A percentile compares a stretch with the other conserved stretches of the same genome.
These are phyloP conservation scores for Danio albolineatus DNA, from an alignment of 2,797 vertebrate species.

Conservation along the genomic window DNA sequence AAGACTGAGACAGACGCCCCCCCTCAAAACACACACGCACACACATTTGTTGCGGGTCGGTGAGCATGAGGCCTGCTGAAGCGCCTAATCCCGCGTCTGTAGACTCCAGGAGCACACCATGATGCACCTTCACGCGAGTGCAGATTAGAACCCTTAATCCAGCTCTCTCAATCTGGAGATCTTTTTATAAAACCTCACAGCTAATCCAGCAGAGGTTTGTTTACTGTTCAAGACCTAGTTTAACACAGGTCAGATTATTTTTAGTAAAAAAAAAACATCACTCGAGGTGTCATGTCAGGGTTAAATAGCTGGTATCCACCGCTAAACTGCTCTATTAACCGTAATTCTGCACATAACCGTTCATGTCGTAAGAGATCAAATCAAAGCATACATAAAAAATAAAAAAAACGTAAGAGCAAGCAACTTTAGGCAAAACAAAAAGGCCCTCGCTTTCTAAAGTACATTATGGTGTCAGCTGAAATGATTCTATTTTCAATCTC, in stretches of 20 bases:
- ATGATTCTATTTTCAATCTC: conserved; percentile 53
- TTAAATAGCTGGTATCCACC: neutral
- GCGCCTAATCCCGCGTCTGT: conserved; percentile 48
- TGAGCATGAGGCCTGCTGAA: conserved; percentile 45
- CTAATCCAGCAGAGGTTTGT: conserved; percentile 62
- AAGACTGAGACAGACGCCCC: conserved; percentile 39
- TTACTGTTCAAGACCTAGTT: conserved; percentile 49
- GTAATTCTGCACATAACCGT: neutral
- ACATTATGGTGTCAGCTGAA: conserved; percentile 36
- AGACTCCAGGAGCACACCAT: conserved; percentile 51
- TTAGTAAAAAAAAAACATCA: neutral
- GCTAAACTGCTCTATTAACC: neutral
- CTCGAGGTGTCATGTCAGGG: neutral
- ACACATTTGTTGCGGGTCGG: conserved; percentile 44
- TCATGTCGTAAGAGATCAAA: neutral
- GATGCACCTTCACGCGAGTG: conserved; percentile 39
- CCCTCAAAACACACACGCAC: conserved; percentile 17
- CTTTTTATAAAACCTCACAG: conserved; percentile 58
- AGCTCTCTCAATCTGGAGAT: conserved; percentile 57
- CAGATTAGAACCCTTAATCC: conserved; percentile 59
- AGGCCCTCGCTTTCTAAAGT: neutral
- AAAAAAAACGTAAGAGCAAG: neutral
- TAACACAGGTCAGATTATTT: conserved; percentile 31
- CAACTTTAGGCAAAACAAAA: conserved; percentile 20
- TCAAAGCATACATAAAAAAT: neutral